Base-by-base conservation (phyloP, 2,888 invertebrate species). In the Pelosia muscerda region DNA sequence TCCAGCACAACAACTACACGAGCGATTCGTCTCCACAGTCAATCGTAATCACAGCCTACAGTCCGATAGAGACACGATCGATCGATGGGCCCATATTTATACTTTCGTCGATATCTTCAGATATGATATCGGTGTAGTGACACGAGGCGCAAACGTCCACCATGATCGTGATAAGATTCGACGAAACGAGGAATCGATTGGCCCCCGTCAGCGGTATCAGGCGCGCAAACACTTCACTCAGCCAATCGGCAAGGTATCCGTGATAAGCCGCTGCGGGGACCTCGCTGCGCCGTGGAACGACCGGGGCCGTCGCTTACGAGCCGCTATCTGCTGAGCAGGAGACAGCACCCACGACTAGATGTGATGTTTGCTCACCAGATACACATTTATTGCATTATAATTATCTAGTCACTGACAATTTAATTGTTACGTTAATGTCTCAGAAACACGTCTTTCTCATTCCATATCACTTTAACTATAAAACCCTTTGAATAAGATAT, bases 1-100 rank as follows among this genome's bases (percentile, higher is more conserved):
- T 80, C 74, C 81, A 75, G 77, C 86, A 88, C 84, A 61, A 79
- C 67, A 79, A 73, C 74, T 71, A 82, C 86, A 83, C 86, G 82
- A 81, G 81, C 75, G 69, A 73, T 73, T 76, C 61, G 76, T 73
- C 77, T 82, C 77, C 83, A 88, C 88, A 83, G 88, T 89, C 86
- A 84, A 88, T 87, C 86, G 87, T 81, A 88, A 92, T 90, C 93
- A 92, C 92, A 83, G 88, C 87, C 86, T 86, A 86, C 90, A 92
- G 88, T 92, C 87, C 89, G 93, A 95, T 92, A 94, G 94, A 94
- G 94, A 89, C 89, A 87, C 90, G 92, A 94, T 94, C 95, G 94
- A 95, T 95, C 90, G 93, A 95, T 93, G 94, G 92, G 89, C 94
- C 83, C 93, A 92, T 95, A 95, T 95, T 94, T 95, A 95, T 95